Evolutionary conservation across 2,113 vertebrate genomes (phyloP), one percentile per base, ranked within the genome.

Genomic region (Pseudopodoces humilis): DNA sequence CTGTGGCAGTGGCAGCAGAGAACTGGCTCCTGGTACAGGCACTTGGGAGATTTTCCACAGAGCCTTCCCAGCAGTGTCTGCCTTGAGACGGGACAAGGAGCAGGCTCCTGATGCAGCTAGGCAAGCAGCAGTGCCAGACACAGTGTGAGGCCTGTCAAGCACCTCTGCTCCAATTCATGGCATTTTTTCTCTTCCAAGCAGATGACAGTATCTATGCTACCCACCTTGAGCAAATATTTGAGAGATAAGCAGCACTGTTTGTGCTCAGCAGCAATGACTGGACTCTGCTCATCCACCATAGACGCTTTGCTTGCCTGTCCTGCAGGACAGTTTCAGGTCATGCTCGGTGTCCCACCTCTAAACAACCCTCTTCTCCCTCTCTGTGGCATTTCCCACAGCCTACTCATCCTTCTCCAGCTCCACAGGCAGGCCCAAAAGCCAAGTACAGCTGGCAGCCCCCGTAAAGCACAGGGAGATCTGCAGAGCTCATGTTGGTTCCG

Each of bases 121-220:
- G 3, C 0, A 1, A 62, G 41, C 59, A 70, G 91, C 75, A 17
- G 53, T 49, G 49, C 58, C 62, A 44, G 49, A 30, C 53, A 18
- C 12, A 6, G 31, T 1, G n/a, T 15, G n/a, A 49, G 44, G 47
- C 1, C 0, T 53, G 31, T 77, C 35, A 23, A 70, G 79, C 71
- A 90, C 71, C 86, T 95, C 52, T 94, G 67, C 82, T 93, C 70
- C 75, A 69, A 9, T 87, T 91, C 50, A 31, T 80, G 85, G 87
- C 84, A 47, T 80, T 95, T 91, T 92, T 90, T 67, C 67, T 55
- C 35, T 58, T 39, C 70, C 72, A 49, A 17, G 69, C 52, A 82
- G 95, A 64, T 89, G 87, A 62, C 50, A 83, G 20, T 53, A 59
- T 74, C 84, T 92, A 4, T 80, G 39, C 30, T 91, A 37, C 82